Base-by-base conservation (phyloP, 2,113 vertebrate genomes). In the Brevimyrus niger region DNA sequence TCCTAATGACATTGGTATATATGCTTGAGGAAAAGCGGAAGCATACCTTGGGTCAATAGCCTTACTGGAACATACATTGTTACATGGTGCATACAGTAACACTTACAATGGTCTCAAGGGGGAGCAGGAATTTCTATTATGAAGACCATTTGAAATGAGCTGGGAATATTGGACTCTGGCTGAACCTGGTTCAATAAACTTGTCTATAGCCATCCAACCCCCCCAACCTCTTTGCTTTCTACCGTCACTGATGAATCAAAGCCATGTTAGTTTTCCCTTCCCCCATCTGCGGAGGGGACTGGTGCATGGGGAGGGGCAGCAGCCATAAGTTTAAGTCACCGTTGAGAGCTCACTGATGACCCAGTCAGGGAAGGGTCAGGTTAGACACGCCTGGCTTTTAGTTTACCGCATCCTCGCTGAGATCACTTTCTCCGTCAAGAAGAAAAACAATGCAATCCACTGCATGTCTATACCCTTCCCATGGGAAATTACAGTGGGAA, bases 241-340 rank as follows among this genome's bases (percentile, higher is more conserved):
- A 42, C 95, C 95, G 95, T 95, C 94, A 94, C 95, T 95, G 93
- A 93, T 91, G 93, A 95, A 93, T 92, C 92, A 93, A 91, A 94
- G 93, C 92, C 92, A 38, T 73, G 86, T 88, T 3, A 90, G 90
- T 92, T 93, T 93, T 93, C 94, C 91, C 91, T 87, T 90, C 91
- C 90, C 91, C 93, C 94, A 93, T 95, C 91, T 87, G 91, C 90
- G 90, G 92, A 91, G 86, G 89, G 44, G 90, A 11, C 46, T 9
- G 23, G 61, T 27, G 61, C 61, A 65, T 10, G 44, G n/a, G 58
- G 31, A 86, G 86, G 90, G 86, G 80, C 42, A 93, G 93, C 92
- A 94, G 94, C 94, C 94, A 94, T 83, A 94, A 91, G 90, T 91
- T 93, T 91, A 91, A 91, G 87, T 88, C 92, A 91, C 93, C 84